Conservation (phyloP, 2,113 vertebrate species). For the Butastur rufipennis region DNA sequence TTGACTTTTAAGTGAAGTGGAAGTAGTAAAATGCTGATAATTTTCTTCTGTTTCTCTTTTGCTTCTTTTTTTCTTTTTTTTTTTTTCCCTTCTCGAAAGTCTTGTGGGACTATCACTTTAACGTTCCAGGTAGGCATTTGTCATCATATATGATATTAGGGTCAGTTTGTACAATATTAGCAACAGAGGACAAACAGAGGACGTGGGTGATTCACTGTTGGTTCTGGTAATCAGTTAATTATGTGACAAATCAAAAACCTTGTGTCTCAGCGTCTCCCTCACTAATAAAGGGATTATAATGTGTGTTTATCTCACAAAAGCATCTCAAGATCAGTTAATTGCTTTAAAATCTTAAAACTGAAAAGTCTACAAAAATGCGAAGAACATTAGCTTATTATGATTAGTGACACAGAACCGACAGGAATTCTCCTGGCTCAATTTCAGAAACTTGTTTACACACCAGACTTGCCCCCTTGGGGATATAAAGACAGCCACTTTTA, state of each 20-base stretch:
- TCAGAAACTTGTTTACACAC: conserved; percentile 12
- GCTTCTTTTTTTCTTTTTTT: background rate
- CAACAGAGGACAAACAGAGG: background rate
- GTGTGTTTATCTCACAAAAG: background rate
- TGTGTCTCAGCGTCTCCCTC: background rate
- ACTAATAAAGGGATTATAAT: background rate
- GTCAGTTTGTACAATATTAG: background rate
- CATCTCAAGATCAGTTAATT: background rate
- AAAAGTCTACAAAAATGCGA: background rate
- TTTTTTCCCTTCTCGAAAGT: background rate
- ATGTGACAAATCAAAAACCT: background rate
- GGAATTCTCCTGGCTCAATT: conserved; percentile 18
- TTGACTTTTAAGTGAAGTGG: background rate
- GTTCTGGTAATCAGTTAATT: background rate
- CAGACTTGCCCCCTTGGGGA: background rate
- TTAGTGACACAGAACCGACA: background rate
- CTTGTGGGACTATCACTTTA: background rate
- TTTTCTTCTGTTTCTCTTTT: background rate
- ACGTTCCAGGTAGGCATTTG: background rate
- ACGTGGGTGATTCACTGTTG: background rate
- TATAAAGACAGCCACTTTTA: background rate
- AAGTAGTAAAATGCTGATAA: background rate
- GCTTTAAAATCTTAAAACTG: background rate
- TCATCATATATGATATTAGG: background rate
- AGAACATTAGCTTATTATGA: background rate